Conservation (phyloP, 2,888 invertebrate species). For the Dryococelus australis region DNA sequence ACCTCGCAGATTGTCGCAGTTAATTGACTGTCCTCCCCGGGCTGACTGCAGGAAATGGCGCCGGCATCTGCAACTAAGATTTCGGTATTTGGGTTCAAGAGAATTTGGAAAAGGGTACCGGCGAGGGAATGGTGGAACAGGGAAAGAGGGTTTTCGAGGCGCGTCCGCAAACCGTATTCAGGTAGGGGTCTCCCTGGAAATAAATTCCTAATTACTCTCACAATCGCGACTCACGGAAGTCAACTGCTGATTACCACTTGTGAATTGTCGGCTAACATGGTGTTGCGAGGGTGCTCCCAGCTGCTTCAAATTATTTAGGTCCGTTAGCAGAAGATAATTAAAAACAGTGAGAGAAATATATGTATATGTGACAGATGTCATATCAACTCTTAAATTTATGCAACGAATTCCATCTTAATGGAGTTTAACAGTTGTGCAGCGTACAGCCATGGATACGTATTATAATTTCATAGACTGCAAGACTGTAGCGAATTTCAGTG, state of each 20-base stretch:
- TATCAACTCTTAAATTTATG: no score
- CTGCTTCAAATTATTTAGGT: not conserved
- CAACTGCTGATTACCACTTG: not conserved
- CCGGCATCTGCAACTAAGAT: slow-evolving; percentile 10
- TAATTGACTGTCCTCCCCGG: not conserved
- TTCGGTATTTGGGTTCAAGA: slow-evolving; percentile 7
- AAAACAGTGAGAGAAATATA: no score
- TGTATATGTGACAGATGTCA: no score
- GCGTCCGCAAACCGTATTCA: not conserved
- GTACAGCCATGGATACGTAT: no score
- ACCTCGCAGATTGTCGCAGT: not conserved
- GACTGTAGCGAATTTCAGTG: no score
- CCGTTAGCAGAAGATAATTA: no score
- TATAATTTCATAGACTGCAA: no score
- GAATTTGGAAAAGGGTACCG: not conserved
- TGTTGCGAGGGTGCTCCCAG: not conserved
- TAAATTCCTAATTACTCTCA: not conserved
- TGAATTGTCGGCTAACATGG: not conserved
- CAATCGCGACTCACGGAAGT: not conserved
- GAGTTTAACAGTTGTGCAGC: no score
- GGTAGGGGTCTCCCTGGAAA: not conserved
- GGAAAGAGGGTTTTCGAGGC: not conserved
- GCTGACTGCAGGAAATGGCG: not conserved
- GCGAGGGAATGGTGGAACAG: not conserved
- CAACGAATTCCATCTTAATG: no score